Evolutionary conservation across 2,888 invertebrate species (phyloP), one percentile per base, ranked within the genome.

Genomic region (Macropis europaea): DNA sequence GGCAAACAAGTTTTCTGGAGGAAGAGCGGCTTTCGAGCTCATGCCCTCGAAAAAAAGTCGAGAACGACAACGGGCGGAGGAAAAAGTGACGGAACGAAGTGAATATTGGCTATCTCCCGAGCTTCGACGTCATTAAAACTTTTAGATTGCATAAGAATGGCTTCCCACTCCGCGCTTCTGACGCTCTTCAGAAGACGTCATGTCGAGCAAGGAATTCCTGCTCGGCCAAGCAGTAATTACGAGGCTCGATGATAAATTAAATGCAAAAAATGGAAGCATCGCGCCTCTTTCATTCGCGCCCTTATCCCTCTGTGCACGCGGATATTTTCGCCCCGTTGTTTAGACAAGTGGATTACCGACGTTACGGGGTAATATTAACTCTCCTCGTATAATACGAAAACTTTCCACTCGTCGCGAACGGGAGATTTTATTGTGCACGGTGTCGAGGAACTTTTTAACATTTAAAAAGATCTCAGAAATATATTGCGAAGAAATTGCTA

Each of bases 61-160:
- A 69, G 63, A 71, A 62, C 69, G 72, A 61, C n/a, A n/a, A n/a
- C n/a, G n/a, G 53, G 52, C 59, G 59, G 66, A 62, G 56, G 69
- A 83, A 84, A 82, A 86, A 85, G 83, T 85, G 86, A 86, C 81
- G 82, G 84, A 85, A 88, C 82, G 83, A 83, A 86, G 86, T 86
- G 85, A 86, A 88, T 88, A 88, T 88, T 87, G 87, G 86, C 86
- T 80, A 85, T 85, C 82, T 83, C 79, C 43, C 77, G 78, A 80
- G 83, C 79, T 78, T 84, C 82, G 80, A 83, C 84, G 84, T 88
- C 87, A 88, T 89, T 89, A 89, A 89, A 89, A 89, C 88, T 88
- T 88, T 86, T 87, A 88, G 82, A 88, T 89, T 88, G 87, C 86
- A 85, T 84, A 88, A 88, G 86, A 88, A 86, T 88, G 75, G 85